These are phyloP conservation scores for Anseranas semipalmata DNA, from an alignment of 2,113 vertebrate genomes.

Conservation along the genomic window DNA sequence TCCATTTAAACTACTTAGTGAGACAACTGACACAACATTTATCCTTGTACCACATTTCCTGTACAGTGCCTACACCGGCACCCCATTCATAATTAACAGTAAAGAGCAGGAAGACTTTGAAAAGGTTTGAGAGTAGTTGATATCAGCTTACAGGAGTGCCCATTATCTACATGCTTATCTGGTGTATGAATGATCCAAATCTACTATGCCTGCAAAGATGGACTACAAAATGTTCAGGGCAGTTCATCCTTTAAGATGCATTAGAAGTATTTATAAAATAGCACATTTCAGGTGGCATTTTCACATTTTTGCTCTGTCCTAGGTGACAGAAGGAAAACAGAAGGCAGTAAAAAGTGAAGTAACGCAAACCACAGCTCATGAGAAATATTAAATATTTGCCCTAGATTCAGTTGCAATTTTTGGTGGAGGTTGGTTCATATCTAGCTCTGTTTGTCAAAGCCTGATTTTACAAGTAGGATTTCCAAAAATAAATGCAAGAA, in stretches of 20 bases:
- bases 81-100: neutral
- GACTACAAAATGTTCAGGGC: neutral
- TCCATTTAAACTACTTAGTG: neutral
- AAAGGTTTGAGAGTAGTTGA: neutral
- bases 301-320: neutral
- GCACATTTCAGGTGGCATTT: neutral
- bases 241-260: neutral
- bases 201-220: neutral
- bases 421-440: neutral
- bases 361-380: neutral
- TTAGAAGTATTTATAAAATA: neutral
- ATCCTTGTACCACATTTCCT: accelerated
- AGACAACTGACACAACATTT: neutral
- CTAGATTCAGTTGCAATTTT: neutral
- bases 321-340: neutral
- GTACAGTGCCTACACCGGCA: neutral
- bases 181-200: neutral
- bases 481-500: neutral
- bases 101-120: neutral
- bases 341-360: neutral
- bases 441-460: neutral
- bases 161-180: neutral
- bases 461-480: neutral
- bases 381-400: constrained; percentile 23
- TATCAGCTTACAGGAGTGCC: neutral